Evolutionary conservation across 2,888 invertebrate genomes (phyloP), one percentile per base, ranked within the genome.

Genomic region (Ormyrus nitidulus): DNA sequence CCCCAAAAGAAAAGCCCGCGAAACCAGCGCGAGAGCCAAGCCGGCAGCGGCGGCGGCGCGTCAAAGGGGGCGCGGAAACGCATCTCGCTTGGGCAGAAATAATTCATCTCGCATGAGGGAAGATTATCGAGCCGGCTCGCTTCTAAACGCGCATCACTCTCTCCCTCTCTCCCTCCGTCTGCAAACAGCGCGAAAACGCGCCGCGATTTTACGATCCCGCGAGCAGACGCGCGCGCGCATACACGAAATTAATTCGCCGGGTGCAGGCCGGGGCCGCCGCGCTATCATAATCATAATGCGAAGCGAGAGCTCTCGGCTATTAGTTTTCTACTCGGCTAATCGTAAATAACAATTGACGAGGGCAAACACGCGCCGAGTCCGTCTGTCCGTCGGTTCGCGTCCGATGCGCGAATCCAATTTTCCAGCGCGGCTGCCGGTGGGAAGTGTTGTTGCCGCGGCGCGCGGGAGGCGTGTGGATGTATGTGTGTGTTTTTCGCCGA

Each of bases 271-370:
- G 19, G 46, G 46, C 70, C 77, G 75, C 72, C 77, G 75, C 72
- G 84, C 77, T 79, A 83, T 81, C 77, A 82, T 81, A 8, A 68
- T 58, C 7, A 64, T 54, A 49, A 70, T 56, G 6, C n/a, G 6
- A 66, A 81, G 81, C 71, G 71, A 68, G 77, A 71, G 64, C 69
- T 64, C 76, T 64, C 76, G 11, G n/a, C 80, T 82, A 83, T 84
- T 82, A 85, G 83, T 85, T 85, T 85, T 86, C 86, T 85, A 84
- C 85, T 81, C 81, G 80, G 84, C 84, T 85, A 85, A 86, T 86
- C 85, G 84, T 83, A 84, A 85, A 85, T 84, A 85, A 84, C 82
- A 84, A 85, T 85, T 77, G 82, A 58, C 65, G 13, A 77, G 70
- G 13, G 72, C 75, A 74, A 84, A 83, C 73, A 75, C 13, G 48